Percentiles rank a stretch among this genome's conserved stretches.
phyloP scores from a whole-genome alignment of 2,888 invertebrate species.

The Serripes groenlandicus region DNA sequence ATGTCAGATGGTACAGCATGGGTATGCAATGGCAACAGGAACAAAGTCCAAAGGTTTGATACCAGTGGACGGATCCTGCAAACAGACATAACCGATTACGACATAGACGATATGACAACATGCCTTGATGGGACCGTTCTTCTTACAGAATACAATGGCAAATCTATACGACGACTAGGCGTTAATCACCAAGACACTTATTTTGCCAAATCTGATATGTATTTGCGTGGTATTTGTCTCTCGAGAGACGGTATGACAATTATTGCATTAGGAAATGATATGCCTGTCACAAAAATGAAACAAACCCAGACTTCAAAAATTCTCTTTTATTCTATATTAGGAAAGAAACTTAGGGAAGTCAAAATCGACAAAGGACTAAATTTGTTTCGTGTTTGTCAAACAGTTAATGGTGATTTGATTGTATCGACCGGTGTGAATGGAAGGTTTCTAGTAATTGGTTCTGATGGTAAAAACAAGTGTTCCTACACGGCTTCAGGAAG shows the following conservation, averaged over 20 bases:
- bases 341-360: conserved; percentile 54
- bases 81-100: conserved; percentile 57
- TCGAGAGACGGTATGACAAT: conserved; percentile 58
- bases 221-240: conserved; percentile 53
- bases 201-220: conserved; percentile 63
- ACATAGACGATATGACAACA: conserved; percentile 65
- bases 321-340: conserved; percentile 47
- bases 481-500: conserved; percentile 64
- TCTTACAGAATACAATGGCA: conserved; percentile 63
- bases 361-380: conserved; percentile 50
- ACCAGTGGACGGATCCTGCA: conserved; percentile 50
- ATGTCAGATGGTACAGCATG: conserved; percentile 58
- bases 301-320: conserved; percentile 50
- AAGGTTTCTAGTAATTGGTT: conserved; percentile 55
- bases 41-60: conserved; percentile 62
- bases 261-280: conserved; percentile 60
- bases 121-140: conserved; percentile 58
- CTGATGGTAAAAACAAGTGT: conserved; percentile 51
- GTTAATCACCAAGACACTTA: conserved; percentile 46
- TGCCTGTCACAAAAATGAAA: conserved; percentile 54
- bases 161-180: conserved; percentile 50
- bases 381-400: conserved; percentile 57
- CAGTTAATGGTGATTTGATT: conserved; percentile 60
- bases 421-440: conserved; percentile 54
- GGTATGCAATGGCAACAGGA: conserved; percentile 64